Evolutionary conservation across 2,888 invertebrate genomes (phyloP).

Genomic region (Drosophila pseudotakahashii): DNA sequence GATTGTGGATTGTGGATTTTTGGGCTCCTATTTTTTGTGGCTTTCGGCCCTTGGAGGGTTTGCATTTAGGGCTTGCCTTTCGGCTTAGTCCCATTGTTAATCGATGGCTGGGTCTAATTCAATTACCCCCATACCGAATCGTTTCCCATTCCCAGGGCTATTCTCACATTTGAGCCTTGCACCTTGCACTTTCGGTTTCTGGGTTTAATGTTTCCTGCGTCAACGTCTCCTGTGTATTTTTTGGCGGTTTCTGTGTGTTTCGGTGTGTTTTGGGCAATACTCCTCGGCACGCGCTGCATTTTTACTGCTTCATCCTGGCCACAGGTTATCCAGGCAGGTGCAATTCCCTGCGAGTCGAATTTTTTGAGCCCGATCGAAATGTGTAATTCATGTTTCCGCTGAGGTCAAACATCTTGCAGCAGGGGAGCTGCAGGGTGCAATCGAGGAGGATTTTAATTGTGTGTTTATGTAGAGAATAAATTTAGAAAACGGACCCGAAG

Average conservation of each 20-base stretch:
- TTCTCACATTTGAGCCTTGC: constrained; percentile 53
- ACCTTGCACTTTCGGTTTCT: constrained; percentile 59
- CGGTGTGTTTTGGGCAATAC: constrained; percentile 14
- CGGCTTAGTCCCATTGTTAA: constrained; percentile 35
- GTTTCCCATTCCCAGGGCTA: constrained; percentile 26
- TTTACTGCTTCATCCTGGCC: constrained; percentile 76
- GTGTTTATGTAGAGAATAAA: constrained; percentile 22
- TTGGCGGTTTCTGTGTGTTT: constrained; percentile 60
- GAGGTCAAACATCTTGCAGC: constrained; percentile 34
- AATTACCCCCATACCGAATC: constrained; percentile 29
- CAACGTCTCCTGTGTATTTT: constrained; percentile 41
- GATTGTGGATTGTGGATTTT: constrained; percentile 33
- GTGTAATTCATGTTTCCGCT: constrained; percentile 72
- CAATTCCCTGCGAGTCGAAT: constrained; percentile 59
- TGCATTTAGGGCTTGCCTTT: constrained; percentile 41
- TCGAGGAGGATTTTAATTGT: constrained; percentile 29
- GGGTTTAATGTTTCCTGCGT: constrained; percentile 33
- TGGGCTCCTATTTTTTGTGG: constrained; percentile 10
- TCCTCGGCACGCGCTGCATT: constrained; percentile 73
- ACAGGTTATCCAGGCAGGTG: constrained; percentile 58
- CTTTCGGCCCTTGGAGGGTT: constrained; percentile 41
- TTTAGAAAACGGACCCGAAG: background rate
- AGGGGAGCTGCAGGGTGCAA: constrained; percentile 14
- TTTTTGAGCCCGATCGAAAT: constrained; percentile 53
- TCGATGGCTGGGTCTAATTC: constrained; percentile 29